Base-by-base conservation (phyloP, 2,113 vertebrate species). In the Hippocampus zosterae region DNA sequence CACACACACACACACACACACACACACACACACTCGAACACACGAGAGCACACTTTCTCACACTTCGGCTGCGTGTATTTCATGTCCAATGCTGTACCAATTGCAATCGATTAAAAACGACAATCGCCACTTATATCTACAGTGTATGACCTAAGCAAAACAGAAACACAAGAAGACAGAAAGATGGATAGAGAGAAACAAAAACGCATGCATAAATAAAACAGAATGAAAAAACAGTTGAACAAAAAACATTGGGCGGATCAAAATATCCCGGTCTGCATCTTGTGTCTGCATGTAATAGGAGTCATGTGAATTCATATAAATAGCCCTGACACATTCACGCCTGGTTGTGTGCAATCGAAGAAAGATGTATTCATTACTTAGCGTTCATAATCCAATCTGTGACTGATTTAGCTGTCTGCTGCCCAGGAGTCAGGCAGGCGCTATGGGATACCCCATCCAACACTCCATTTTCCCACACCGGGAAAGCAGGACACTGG, bases 361-460 rank as follows among this genome's bases (percentile, higher is more conserved):
- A 79, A 85, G 80, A 88, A 85, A 84, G 81, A 88, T 84, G 82
- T 84, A 81, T 87, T 87, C 86, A 88, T 76, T 84, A 77, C 80
- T 75, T 2, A 33, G 40, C 2, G 56, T 76, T 81, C 70, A 83
- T 85, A 78, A 85, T 85, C 77, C 92, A 93, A 93, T 90, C 93
- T 93, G 94, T 94, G 94, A 95, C 94, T 96, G 94, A 96, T 96
- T 96, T 96, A 91, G 91, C 90, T 70, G 91, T 91, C 91, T 93
- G 93, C 92, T 92, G 91, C 93, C 92, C 91, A 92, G 92, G 86
- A 87, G 94, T 92, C 92, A 94, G 92, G 92, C 84, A 73, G 80
- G 87, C 88, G 88, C 85, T 91, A 93, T 83, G 81, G 87, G 90
- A 94, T 92, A 93, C 89, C 88, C 86, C 91, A 94, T 93, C 86